Conservation (phyloP, 2,797 vertebrate genomes). For the Brachymystax lenok region DNA sequence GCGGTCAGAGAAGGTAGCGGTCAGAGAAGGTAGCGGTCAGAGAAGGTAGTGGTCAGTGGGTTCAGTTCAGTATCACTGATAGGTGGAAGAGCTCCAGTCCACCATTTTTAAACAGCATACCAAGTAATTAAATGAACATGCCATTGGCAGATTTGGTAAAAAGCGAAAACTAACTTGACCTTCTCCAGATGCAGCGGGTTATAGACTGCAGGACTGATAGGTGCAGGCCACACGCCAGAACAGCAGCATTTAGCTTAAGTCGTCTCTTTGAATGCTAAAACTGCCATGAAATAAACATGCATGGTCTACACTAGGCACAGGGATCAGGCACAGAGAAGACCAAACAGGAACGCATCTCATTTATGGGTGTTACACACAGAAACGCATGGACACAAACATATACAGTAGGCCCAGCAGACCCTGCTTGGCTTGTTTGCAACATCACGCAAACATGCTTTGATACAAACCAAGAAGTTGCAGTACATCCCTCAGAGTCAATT, state of each 20-base stretch:
- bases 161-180: background rate
- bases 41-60: conserved; percentile 15
- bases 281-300: conserved; percentile 22
- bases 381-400: background rate
- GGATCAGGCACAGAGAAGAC: background rate
- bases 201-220: conserved; percentile 6
- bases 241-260: conserved; percentile 5
- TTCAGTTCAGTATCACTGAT: conserved; percentile 8
- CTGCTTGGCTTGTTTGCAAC: conserved; percentile 26
- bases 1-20: conserved; percentile 10
- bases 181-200: background rate
- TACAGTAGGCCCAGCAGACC: conserved; percentile 3
- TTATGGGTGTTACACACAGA: conserved; percentile 11
- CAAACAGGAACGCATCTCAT: conserved; percentile 12
- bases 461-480: conserved; percentile 35
- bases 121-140: conserved; percentile 17
- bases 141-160: background rate
- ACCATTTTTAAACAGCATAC: background rate
- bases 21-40: background rate
- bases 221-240: background rate
- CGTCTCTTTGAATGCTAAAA: background rate
- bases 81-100: conserved; percentile 3
- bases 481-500: conserved; percentile 47
- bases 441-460: conserved; percentile 62
- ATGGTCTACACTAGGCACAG: background rate